A percentile compares a stretch with the other conserved stretches of the same genome.
These are phyloP conservation scores for Sericinus montela DNA, from an alignment of 2,888 invertebrate species.

Conservation along the genomic window DNA sequence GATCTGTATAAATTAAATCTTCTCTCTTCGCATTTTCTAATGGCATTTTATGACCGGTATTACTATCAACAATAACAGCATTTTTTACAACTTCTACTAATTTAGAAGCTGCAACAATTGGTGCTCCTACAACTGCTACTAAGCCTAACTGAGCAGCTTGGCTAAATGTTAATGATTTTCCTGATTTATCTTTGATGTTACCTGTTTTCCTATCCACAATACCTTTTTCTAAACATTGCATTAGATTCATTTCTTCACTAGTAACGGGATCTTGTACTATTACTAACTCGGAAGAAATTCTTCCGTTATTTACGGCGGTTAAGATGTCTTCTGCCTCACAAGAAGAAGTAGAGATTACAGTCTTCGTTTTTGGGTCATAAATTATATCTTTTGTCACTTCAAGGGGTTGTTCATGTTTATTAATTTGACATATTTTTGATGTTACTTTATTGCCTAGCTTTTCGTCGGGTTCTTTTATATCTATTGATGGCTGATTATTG, in stretches of 20 bases:
- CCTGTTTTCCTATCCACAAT: conserved; percentile 86
- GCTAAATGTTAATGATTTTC: conserved; percentile 82
- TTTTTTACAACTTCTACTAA: conserved; percentile 81
- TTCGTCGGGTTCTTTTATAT: too few species aligned
- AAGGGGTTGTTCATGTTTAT: conserved; percentile 64
- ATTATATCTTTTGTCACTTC: conserved; percentile 85
- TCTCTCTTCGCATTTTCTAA: conserved; percentile 10
- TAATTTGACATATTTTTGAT: conserved; percentile 6
- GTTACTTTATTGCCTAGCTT: conserved; percentile 11
- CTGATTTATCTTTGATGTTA: conserved; percentile 82
- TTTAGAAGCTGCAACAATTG: conserved; percentile 84
- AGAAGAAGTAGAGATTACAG: conserved; percentile 82
- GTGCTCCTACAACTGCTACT: conserved; percentile 86
- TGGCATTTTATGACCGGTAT: conserved; percentile 1
- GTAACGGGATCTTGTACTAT: conserved; percentile 84
- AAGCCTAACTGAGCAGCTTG: conserved; percentile 89
- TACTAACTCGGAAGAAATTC: conserved; percentile 83
- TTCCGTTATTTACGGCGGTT: conserved; percentile 86
- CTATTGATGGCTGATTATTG: too few species aligned
- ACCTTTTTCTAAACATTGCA: conserved; percentile 88
- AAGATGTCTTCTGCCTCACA: conserved; percentile 83
- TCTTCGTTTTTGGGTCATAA: conserved; percentile 85
- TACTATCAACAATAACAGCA: conserved; percentile 27
- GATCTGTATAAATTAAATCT: conserved; percentile 10
- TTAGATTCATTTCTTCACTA: conserved; percentile 83